These are phyloP conservation scores for Rhingia campestris DNA, from an alignment of 2,888 invertebrate species.

Conservation along the genomic window DNA sequence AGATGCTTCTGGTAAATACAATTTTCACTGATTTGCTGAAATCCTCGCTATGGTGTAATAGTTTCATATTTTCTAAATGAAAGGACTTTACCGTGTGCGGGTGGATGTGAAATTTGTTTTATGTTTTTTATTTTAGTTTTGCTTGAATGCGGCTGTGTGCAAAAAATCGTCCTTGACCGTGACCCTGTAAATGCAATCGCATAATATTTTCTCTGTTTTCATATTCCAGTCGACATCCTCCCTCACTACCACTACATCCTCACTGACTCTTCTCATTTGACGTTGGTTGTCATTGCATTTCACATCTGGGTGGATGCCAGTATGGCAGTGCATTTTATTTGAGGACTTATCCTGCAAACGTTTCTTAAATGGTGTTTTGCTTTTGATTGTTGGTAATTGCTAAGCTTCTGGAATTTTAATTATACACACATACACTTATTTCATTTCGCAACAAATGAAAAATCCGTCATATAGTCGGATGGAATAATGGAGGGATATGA, in stretches of 20 bases:
- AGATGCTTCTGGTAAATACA: slow-evolving; percentile 31
- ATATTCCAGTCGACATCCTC: slow-evolving; percentile 46
- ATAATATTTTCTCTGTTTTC: slow-evolving; percentile 67
- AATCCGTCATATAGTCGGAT: slow-evolving; percentile 4
- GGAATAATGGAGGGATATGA: background rate
- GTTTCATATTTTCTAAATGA: slow-evolving; percentile 68
- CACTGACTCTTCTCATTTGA: slow-evolving; percentile 45
- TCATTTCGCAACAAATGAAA: slow-evolving; percentile 17
- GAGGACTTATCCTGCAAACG: slow-evolving; percentile 34
- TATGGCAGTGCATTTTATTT: slow-evolving; percentile 35
- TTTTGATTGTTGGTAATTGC: slow-evolving; percentile 56
- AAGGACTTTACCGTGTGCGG: slow-evolving; percentile 51
- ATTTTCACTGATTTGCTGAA: slow-evolving; percentile 37
- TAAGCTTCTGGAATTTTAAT: slow-evolving; percentile 58
- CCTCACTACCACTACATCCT: background rate
- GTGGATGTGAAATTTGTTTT: slow-evolving; percentile 48
- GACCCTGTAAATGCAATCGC: slow-evolving; percentile 67
- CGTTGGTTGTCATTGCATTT: slow-evolving; percentile 61
- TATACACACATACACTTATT: slow-evolving; percentile 29
- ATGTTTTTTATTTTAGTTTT: slow-evolving; percentile 17
- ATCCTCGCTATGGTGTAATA: slow-evolving; percentile 54
- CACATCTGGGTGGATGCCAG: slow-evolving; percentile 61
- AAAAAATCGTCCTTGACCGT: slow-evolving; percentile 63
- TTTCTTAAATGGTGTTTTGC: slow-evolving; percentile 46
- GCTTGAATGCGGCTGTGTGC: slow-evolving; percentile 34